These are phyloP conservation scores for Drosophila birchii DNA, from an alignment of 2,888 invertebrate genomes.

Conservation along the genomic window DNA sequence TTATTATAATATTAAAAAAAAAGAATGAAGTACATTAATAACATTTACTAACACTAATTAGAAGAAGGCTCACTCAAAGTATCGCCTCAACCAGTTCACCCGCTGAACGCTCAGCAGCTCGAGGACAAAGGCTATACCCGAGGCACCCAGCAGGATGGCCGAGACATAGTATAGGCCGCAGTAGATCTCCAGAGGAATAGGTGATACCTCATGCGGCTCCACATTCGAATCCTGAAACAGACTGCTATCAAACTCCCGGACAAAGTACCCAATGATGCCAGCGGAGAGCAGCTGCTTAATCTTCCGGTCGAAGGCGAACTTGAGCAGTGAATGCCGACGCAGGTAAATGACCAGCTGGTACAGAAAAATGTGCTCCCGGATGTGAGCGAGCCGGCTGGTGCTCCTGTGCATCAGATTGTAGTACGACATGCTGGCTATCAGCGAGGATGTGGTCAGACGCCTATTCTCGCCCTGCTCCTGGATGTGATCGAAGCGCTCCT, in stretches of 20 bases:
- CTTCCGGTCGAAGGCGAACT: slow-evolving; percentile 65
- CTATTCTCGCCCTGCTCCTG: slow-evolving; percentile 16
- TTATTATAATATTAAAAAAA: not conserved
- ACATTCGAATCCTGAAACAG: not conserved
- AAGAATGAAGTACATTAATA: not conserved
- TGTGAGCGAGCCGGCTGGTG: slow-evolving; percentile 61
- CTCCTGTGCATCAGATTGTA: slow-evolving; percentile 63
- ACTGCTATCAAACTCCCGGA: slow-evolving; percentile 35
- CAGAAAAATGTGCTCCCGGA: slow-evolving; percentile 69
- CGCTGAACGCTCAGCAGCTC: slow-evolving; percentile 52
- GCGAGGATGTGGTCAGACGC: slow-evolving; percentile 42
- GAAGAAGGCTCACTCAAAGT: slow-evolving; percentile 22
- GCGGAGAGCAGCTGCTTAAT: slow-evolving; percentile 65
- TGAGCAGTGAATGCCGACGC: slow-evolving; percentile 68
- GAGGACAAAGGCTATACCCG: slow-evolving; percentile 44
- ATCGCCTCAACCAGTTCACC: slow-evolving; percentile 43
- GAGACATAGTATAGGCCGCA: slow-evolving; percentile 52
- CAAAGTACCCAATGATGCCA: slow-evolving; percentile 65
- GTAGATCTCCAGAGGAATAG: slow-evolving; percentile 43
- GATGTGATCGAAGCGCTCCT: slow-evolving; percentile 48
- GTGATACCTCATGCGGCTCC: slow-evolving; percentile 4
- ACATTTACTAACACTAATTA: not conserved
- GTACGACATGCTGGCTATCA: slow-evolving; percentile 62
- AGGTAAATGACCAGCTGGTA: slow-evolving; percentile 72
- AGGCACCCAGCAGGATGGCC: slow-evolving; percentile 15